phyloP scores from a whole-genome alignment of 2,888 invertebrate species.

The Ariolimax columbianus region DNA sequence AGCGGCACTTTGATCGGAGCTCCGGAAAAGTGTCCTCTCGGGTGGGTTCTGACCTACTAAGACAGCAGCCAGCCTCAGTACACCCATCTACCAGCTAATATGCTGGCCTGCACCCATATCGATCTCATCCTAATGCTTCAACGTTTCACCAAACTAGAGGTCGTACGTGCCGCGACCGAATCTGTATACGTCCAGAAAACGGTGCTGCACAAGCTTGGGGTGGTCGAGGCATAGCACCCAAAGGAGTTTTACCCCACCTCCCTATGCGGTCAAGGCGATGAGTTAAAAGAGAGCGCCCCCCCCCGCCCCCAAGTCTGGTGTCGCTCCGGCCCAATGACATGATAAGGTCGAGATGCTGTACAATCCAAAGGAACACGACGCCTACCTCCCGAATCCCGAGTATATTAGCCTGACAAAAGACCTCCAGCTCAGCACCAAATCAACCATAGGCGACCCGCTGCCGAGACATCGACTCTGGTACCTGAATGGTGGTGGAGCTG shows the following conservation, averaged over 20 bases:
- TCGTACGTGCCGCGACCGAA: slow-evolving; percentile 1
- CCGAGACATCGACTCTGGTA: neutral
- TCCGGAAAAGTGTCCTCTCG: slow-evolving; percentile 1
- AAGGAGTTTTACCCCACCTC: too few species aligned
- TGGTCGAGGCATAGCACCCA: slow-evolving; percentile 26
- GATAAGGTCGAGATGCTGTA: slow-evolving; percentile 8
- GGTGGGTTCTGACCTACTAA: neutral
- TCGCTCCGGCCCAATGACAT: slow-evolving; percentile 12
- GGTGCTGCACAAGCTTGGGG: slow-evolving; percentile 22
- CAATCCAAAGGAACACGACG: slow-evolving; percentile 1
- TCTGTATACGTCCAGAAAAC: slow-evolving; percentile 7
- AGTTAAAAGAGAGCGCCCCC: too few species aligned
- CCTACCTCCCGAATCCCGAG: neutral
- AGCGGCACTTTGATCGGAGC: neutral
- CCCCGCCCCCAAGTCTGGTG: too few species aligned
- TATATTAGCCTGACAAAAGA: neutral
- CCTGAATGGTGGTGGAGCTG: slow-evolving; percentile 16
- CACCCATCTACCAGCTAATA: neutral
- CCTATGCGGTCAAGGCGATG: too few species aligned
- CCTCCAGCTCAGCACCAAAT: neutral
- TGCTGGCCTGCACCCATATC: slow-evolving; percentile 21
- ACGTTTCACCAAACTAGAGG: neutral
- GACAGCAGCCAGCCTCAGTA: slow-evolving; percentile 16
- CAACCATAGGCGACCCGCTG: neutral
- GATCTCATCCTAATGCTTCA: neutral